Evolutionary conservation across 2,113 vertebrate species (phyloP).

Genomic region (Hyperopisus bebe): DNA sequence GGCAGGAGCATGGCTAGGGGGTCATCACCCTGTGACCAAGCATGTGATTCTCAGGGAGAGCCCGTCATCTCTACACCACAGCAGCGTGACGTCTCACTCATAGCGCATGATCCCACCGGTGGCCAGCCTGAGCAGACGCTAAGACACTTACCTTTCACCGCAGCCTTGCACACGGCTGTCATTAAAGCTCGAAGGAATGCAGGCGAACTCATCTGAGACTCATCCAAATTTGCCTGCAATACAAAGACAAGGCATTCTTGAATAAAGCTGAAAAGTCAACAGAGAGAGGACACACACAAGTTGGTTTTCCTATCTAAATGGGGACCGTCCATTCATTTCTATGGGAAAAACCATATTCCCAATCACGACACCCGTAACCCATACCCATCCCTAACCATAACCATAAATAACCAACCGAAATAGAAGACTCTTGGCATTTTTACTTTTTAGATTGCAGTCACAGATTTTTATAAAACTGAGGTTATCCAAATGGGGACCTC

Average conservation of each 20-base stretch:
- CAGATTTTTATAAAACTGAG: no score
- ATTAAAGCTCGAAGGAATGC: constrained; percentile 97
- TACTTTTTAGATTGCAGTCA: no score
- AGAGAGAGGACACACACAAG: no score
- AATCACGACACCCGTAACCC: no score
- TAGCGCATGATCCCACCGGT: background rate
- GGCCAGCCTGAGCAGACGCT: background rate
- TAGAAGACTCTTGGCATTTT: no score
- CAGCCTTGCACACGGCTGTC: constrained; percentile 96
- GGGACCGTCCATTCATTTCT: no score
- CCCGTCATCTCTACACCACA: background rate
- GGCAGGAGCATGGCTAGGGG: background rate
- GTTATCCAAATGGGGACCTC: no score
- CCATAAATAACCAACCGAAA: no score
- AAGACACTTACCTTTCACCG: constrained; percentile 79
- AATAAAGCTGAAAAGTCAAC: background rate
- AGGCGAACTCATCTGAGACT: constrained; percentile 90
- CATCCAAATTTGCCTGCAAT: constrained; percentile 86
- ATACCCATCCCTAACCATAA: no score
- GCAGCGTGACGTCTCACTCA: background rate
- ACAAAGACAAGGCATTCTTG: constrained; percentile 18
- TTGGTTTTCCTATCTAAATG: no score
- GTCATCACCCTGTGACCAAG: background rate
- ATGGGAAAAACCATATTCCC: no score
- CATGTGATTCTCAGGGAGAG: background rate